Evolutionary conservation across 2,888 invertebrate species (phyloP).

Genomic region (Drosophila antonietae): DNA sequence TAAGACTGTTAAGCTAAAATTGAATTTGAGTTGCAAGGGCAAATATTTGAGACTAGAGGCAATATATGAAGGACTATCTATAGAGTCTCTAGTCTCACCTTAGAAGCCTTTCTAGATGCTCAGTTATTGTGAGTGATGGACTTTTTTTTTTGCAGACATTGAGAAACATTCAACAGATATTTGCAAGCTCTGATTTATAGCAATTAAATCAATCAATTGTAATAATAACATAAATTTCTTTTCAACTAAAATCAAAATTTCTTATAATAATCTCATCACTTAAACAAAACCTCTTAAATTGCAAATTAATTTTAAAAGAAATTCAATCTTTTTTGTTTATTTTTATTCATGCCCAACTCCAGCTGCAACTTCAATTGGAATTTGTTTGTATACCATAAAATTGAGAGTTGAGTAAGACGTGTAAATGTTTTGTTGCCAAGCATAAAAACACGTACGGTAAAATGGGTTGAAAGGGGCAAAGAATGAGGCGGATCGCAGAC

Average conservation of each 20-base stretch:
- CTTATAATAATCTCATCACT: too few species aligned
- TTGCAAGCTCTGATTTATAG: too few species aligned
- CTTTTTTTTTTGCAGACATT: too few species aligned
- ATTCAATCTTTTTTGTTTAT: background rate
- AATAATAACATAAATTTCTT: too few species aligned
- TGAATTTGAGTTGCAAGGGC: background rate
- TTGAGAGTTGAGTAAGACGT: constrained; percentile 16
- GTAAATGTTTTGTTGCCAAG: constrained; percentile 18
- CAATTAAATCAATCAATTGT: too few species aligned
- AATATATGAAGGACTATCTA: too few species aligned
- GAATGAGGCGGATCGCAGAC: background rate
- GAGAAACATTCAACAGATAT: too few species aligned
- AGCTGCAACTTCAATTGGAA: background rate
- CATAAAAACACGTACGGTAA: constrained; percentile 15
- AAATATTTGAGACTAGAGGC: too few species aligned
- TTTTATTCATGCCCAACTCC: background rate
- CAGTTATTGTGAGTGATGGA: too few species aligned
- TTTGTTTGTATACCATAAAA: constrained; percentile 4
- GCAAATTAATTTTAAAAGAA: background rate
- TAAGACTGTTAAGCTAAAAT: background rate
- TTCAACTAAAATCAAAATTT: too few species aligned
- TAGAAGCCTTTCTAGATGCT: too few species aligned
- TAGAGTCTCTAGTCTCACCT: too few species aligned
- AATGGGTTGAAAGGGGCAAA: background rate
- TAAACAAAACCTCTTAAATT: background rate